Conservation (phyloP, 2,113 vertebrate genomes). For the Istiophorus platypterus region DNA sequence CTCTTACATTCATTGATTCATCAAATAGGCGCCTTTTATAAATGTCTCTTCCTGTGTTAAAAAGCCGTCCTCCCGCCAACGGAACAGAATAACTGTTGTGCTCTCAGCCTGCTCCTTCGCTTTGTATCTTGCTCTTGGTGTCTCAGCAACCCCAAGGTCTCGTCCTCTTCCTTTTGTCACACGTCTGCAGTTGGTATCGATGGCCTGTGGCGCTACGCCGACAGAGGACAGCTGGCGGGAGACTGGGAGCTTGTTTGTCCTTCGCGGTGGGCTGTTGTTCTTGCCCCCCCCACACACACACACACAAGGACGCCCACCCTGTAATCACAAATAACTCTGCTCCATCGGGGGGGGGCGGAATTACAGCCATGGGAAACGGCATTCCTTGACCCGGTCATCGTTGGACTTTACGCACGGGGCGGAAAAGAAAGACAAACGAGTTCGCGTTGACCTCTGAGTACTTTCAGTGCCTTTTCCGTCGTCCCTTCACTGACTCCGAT, state of each 20-base stretch:
- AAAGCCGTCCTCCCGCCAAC: not conserved
- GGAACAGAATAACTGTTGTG: not conserved
- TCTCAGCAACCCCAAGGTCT: not conserved
- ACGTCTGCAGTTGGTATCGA: too few species aligned
- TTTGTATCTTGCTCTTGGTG: not conserved
- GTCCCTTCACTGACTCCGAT: not conserved
- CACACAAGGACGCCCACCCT: slow-evolving; percentile 41
- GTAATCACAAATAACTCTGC: slow-evolving; percentile 25
- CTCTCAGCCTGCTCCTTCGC: not conserved
- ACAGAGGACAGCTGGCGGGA: not conserved
- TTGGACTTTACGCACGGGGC: not conserved
- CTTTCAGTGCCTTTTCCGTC: slow-evolving; percentile 11
- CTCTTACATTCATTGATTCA: not conserved
- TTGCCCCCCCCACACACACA: too few species aligned
- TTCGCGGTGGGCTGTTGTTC: not conserved
- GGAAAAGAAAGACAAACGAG: slow-evolving; percentile 5
- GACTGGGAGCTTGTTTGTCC: slow-evolving; percentile 38
- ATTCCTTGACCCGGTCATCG: slow-evolving; percentile 3
- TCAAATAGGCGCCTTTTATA: not conserved
- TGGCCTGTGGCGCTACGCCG: not conserved
- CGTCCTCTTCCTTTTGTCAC: not conserved
- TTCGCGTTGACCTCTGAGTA: slow-evolving; percentile 22
- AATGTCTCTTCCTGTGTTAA: not conserved
- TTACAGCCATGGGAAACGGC: slow-evolving; percentile 14
- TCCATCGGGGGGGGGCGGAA: slow-evolving; percentile 11